phyloP scores from a whole-genome alignment of 2,888 invertebrate genomes.

The Smittia sp. region DNA sequence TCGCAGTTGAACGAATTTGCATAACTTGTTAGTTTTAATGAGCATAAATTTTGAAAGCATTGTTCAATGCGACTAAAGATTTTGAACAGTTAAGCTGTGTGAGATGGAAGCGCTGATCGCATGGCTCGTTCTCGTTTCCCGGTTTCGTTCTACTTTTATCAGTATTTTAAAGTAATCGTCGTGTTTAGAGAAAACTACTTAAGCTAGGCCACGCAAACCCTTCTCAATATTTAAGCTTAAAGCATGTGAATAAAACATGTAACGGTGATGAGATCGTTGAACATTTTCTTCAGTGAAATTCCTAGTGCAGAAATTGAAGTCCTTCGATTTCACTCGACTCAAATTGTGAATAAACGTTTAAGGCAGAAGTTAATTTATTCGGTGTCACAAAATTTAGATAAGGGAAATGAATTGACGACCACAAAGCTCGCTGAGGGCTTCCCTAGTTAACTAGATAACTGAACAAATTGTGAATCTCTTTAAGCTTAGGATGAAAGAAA shows the following conservation, averaged over 20 bases:
- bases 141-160: constrained; percentile 7
- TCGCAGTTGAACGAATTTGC: no score
- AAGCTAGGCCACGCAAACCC: not conserved
- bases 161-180: constrained; percentile 25
- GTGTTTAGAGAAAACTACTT: not conserved
- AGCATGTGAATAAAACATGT: not conserved
- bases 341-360: constrained; percentile 19
- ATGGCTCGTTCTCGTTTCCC: not conserved
- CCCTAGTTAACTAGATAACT: not conserved
- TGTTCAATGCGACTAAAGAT: no score
- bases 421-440: not conserved
- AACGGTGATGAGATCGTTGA: not conserved
- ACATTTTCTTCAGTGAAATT: not conserved
- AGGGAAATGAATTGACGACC: not conserved
- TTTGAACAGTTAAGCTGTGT: no score
- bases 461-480: constrained; percentile 17
- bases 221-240: not conserved
- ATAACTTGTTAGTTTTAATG: no score
- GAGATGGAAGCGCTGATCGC: not conserved
- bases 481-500: not conserved
- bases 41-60: no score
- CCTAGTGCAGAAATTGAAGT: not conserved
- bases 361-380: not conserved
- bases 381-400: not conserved
- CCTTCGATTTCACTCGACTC: not conserved